phyloP scores from a whole-genome alignment of 2,797 vertebrate genomes.

The Chaetodon trifasciatus region DNA sequence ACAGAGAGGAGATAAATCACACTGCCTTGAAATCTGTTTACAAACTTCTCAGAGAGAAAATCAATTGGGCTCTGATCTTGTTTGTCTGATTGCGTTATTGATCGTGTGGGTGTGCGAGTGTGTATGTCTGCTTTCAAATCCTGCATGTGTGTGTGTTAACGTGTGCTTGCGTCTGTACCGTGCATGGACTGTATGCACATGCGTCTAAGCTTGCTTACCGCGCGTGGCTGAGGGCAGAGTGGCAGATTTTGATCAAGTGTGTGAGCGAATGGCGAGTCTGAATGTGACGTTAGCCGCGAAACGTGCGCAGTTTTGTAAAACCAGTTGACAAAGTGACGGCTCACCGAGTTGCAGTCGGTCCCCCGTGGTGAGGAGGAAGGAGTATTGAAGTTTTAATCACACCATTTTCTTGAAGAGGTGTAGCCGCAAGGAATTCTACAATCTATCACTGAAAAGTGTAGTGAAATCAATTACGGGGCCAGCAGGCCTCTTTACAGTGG shows the following conservation, averaged over 20 bases:
- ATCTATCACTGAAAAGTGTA: slow-evolving; percentile 67
- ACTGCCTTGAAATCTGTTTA: slow-evolving; percentile 67
- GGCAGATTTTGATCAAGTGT: slow-evolving; percentile 5
- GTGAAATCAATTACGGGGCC: slow-evolving; percentile 38
- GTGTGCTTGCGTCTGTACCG: slow-evolving; percentile 58
- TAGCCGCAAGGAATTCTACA: slow-evolving; percentile 35
- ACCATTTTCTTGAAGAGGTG: slow-evolving; percentile 20
- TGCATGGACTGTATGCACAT: slow-evolving; percentile 55
- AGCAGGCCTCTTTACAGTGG: slow-evolving; percentile 35
- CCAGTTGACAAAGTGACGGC: slow-evolving; percentile 71
- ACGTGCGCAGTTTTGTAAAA: slow-evolving; percentile 67
- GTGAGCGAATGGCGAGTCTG: slow-evolving; percentile 39
- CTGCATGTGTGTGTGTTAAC: slow-evolving; percentile 51
- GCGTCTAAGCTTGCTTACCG: slow-evolving; percentile 44
- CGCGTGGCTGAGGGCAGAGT: slow-evolving; percentile 23
- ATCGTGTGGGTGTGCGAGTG: neutral
- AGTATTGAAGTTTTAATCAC: slow-evolving; percentile 39
- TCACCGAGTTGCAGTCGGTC: slow-evolving; percentile 37
- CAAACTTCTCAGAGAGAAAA: slow-evolving; percentile 58
- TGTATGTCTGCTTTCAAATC: slow-evolving; percentile 34
- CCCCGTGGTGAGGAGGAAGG: neutral
- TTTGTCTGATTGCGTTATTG: slow-evolving; percentile 46
- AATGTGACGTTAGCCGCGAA: slow-evolving; percentile 52
- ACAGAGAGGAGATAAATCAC: slow-evolving; percentile 48
- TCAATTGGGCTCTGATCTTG: slow-evolving; percentile 44